Evolutionary conservation across 2,888 invertebrate genomes (phyloP).

Genomic region (Latheticus oryzae): DNA sequence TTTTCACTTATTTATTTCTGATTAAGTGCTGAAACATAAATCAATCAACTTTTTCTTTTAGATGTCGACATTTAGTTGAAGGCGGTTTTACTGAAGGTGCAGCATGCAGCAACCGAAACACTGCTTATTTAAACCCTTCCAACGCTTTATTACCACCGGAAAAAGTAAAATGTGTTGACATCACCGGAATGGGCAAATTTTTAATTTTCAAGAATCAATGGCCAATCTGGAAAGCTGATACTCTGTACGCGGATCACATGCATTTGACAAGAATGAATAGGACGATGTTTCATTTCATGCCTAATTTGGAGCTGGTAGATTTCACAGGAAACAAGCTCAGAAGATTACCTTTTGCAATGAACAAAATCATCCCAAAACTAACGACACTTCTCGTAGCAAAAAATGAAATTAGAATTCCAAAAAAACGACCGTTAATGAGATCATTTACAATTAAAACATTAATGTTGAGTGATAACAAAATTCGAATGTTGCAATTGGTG

Average conservation of each 20-base stretch:
- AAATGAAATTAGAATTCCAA: slow-evolving; percentile 52
- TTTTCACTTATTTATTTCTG: too few relatives aligned
- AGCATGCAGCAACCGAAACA: slow-evolving; percentile 59
- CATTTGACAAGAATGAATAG: slow-evolving; percentile 48
- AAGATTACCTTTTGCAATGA: slow-evolving; percentile 51
- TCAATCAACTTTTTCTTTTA: too few relatives aligned
- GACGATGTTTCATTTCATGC: slow-evolving; percentile 46
- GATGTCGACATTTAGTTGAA: slow-evolving; percentile 7
- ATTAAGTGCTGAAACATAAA: too few relatives aligned
- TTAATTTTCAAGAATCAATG: slow-evolving; percentile 36
- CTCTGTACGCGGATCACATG: slow-evolving; percentile 60
- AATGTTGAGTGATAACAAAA: slow-evolving; percentile 58
- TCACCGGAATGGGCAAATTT: slow-evolving; percentile 52
- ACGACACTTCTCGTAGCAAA: slow-evolving; percentile 53
- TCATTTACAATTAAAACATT: slow-evolving; percentile 55
- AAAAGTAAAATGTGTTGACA: slow-evolving; percentile 55
- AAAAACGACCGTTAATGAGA: slow-evolving; percentile 50
- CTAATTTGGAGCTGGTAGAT: slow-evolving; percentile 57
- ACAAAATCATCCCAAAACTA: slow-evolving; percentile 49
- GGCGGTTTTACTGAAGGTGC: slow-evolving; percentile 49
- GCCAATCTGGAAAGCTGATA: slow-evolving; percentile 46
- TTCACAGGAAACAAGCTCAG: slow-evolving; percentile 57
- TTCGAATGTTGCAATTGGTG: slow-evolving; percentile 49
- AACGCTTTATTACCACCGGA: slow-evolving; percentile 45
- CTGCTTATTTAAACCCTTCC: slow-evolving; percentile 53